A percentile compares a stretch with the other conserved stretches of the same genome.
Conservation (phyloP, 2,797 vertebrate genomes). For the Mus caroli region DNA sequence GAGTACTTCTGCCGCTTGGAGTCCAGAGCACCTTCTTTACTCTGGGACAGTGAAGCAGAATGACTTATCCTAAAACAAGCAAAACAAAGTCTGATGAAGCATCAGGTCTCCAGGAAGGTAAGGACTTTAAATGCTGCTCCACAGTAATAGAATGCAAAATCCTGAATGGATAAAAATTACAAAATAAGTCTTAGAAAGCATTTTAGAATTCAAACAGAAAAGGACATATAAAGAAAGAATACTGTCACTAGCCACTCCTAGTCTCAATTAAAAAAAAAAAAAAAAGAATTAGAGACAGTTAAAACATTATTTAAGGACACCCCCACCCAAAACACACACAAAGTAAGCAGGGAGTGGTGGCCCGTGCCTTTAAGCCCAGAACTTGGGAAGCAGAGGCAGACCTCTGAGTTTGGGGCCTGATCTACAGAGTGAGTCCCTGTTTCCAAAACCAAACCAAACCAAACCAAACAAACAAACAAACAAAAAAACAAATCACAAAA, state of each 20-base stretch:
- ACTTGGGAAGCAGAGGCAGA: background rate
- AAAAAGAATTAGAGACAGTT: constrained; percentile 17
- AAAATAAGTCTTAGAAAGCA: constrained; percentile 21
- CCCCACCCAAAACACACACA: background rate
- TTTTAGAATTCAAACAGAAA: constrained; percentile 64
- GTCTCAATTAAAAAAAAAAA: background rate
- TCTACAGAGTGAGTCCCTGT: background rate
- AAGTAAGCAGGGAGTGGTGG: background rate
- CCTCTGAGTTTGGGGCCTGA: background rate
- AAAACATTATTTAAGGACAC: constrained; percentile 6
- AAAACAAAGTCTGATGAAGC: constrained; percentile 56
- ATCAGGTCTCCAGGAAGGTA: constrained; percentile 51
- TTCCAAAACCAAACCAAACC: background rate
- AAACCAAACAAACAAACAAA: background rate
- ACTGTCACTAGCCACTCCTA: constrained; percentile 23
- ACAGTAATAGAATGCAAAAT: constrained; percentile 57
- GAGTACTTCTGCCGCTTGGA: constrained; percentile 87
- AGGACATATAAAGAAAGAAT: constrained; percentile 12
- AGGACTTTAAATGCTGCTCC: constrained; percentile 57
- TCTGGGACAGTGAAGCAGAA: constrained; percentile 81
- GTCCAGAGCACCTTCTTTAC: constrained; percentile 84
- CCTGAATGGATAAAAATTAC: constrained; percentile 34
- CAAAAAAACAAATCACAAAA: background rate
- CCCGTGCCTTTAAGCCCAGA: background rate
- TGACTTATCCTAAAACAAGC: constrained; percentile 89